phyloP scores from a whole-genome alignment of 2,113 vertebrate species.

The Prochilodus magdalenae region DNA sequence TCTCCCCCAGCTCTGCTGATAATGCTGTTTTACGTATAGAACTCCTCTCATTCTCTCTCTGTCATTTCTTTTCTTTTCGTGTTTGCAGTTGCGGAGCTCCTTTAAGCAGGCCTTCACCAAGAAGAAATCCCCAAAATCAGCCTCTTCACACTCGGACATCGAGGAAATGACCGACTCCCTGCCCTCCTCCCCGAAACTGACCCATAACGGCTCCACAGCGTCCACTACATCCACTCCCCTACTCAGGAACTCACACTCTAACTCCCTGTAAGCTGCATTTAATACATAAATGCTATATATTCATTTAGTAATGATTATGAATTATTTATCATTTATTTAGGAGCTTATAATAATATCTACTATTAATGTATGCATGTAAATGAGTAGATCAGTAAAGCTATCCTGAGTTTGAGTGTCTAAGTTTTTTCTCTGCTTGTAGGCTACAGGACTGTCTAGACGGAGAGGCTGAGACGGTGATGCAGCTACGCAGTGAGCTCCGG shows the following conservation, averaged over 20 bases:
- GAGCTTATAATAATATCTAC: too few relatives aligned
- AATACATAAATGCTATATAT: too few relatives aligned
- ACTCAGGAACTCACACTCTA: constrained; percentile 92
- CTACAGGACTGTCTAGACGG: constrained; percentile 92
- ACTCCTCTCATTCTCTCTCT: constrained; percentile 3
- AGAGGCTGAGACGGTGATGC: constrained; percentile 94
- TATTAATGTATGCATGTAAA: background rate
- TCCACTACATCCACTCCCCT: constrained; percentile 79
- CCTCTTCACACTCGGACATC: constrained; percentile 97
- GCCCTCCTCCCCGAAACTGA: constrained; percentile 93
- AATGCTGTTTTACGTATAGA: background rate
- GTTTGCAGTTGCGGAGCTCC: constrained; percentile 91
- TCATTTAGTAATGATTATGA: too few relatives aligned
- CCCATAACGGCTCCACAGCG: constrained; percentile 82
- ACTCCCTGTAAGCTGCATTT: constrained; percentile 82
- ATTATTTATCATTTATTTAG: too few relatives aligned
- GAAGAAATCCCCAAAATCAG: constrained; percentile 98
- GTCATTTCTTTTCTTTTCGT: background rate
- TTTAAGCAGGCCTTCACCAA: constrained; percentile 99
- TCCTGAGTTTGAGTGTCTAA: background rate
- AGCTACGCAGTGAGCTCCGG: constrained; percentile 91
- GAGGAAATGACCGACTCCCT: constrained; percentile 98
- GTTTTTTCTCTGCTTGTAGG: constrained; percentile 65
- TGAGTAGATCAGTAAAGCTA: background rate
- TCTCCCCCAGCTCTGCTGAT: background rate